phyloP scores from a whole-genome alignment of 2,113 vertebrate genomes.

The Caranx ignobilis region DNA sequence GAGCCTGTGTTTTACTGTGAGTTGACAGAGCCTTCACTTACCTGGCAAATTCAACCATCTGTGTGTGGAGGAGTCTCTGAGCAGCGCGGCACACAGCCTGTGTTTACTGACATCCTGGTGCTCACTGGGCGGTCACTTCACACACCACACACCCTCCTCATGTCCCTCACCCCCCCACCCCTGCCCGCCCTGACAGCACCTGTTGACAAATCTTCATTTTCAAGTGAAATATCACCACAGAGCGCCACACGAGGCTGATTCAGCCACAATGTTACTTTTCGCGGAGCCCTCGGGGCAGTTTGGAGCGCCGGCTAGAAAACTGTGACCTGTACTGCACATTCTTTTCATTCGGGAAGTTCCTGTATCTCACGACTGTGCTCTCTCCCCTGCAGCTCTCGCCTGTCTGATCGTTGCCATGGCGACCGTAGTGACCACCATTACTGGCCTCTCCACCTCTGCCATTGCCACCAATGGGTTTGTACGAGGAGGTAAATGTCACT shows the following conservation, averaged over 20 bases:
- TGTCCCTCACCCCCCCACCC: not conserved
- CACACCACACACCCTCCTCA: constrained; percentile 28
- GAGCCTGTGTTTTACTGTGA: not conserved
- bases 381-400: constrained; percentile 84
- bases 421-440: constrained; percentile 96
- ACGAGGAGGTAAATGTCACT: constrained; percentile 90
- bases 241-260: constrained; percentile 48
- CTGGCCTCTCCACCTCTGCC: constrained; percentile 96
- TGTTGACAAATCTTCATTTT: constrained; percentile 48
- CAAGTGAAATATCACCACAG: constrained; percentile 70
- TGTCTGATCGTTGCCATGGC: constrained; percentile 93
- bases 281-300: constrained; percentile 7
- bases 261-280: constrained; percentile 35
- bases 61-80: not conserved
- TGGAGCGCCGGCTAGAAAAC: constrained; percentile 10
- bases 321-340: constrained; percentile 30
- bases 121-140: constrained; percentile 4
- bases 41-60: not conserved
- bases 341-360: not conserved
- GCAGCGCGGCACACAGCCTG: not conserved
- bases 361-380: constrained; percentile 18
- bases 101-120: constrained; percentile 28
- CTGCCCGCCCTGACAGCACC: not conserved
- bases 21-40: constrained; percentile 3
- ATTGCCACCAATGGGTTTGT: constrained; percentile 99